These are phyloP conservation scores for Calliopum simillimum DNA, from an alignment of 2,888 invertebrate species.

Conservation along the genomic window DNA sequence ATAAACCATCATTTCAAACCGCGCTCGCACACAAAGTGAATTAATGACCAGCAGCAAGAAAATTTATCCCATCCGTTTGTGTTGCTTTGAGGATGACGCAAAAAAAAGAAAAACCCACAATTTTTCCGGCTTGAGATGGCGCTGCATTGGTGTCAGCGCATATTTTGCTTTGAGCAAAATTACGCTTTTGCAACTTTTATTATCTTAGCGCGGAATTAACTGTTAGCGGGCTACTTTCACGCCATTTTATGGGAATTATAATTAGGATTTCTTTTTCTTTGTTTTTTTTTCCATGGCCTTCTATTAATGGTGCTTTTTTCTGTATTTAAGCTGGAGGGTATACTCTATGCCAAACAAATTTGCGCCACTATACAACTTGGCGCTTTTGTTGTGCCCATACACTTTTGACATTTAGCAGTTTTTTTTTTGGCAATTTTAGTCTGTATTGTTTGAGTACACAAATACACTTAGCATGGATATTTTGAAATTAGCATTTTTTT, in stretches of 20 bases:
- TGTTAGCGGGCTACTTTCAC: neutral
- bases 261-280: conserved; percentile 40
- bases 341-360: too few relatives aligned
- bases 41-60: conserved; percentile 21
- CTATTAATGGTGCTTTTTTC: neutral
- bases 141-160: neutral
- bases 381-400: conserved; percentile 11
- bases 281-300: neutral
- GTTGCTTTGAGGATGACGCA: neutral
- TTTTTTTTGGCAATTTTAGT: neutral
- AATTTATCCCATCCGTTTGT: neutral
- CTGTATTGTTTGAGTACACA: too few relatives aligned
- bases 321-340: neutral
- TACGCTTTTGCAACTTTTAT: conserved; percentile 5
- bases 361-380: neutral
- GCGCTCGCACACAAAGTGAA: conserved; percentile 11
- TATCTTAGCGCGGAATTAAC: neutral
- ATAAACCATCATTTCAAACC: conserved; percentile 1
- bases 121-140: neutral
- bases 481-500: conserved; percentile 4
- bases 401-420: conserved; percentile 37
- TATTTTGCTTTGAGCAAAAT: neutral
- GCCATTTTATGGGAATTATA: conserved; percentile 41
- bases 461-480: neutral
- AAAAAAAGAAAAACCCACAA: neutral